These are phyloP conservation scores for Fistularia tabacaria DNA, from an alignment of 2,797 vertebrate genomes.

Conservation along the genomic window DNA sequence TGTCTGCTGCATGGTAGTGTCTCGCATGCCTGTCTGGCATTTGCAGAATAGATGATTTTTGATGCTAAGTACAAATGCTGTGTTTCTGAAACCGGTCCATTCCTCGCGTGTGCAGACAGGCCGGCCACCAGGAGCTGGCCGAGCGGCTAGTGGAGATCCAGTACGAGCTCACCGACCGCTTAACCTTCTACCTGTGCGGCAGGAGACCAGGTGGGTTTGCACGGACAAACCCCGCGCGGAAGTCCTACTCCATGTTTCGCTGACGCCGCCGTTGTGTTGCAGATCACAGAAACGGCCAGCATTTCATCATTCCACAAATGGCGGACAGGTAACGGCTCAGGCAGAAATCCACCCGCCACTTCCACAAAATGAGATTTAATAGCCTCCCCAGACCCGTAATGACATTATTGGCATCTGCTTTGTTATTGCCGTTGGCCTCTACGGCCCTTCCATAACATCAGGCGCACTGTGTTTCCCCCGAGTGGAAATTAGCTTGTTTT, in stretches of 20 bases:
- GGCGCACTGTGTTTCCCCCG: no score
- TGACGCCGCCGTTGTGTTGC: constrained; percentile 22
- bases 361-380: neutral
- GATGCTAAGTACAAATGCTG: neutral
- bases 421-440: no score
- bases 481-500: no score
- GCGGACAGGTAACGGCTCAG: constrained; percentile 90
- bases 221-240: no score
- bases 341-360: no score
- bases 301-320: constrained; percentile 98
- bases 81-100: constrained; percentile 14
- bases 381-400: no score
- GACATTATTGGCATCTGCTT: no score
- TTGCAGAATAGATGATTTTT: no score
- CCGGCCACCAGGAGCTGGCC: constrained; percentile 91
- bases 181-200: constrained; percentile 97
- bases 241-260: neutral
- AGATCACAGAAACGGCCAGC: constrained; percentile 96
- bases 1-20: no score
- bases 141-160: constrained; percentile 95
- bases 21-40: no score
- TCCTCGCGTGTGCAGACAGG: constrained; percentile 80
- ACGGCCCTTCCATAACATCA: no score
- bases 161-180: constrained; percentile 94
- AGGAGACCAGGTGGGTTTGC: constrained; percentile 86